A percentile compares a stretch with the other conserved stretches of the same genome.
Conservation (phyloP, 2,113 vertebrate species). For the Lepisosteus osseus region DNA sequence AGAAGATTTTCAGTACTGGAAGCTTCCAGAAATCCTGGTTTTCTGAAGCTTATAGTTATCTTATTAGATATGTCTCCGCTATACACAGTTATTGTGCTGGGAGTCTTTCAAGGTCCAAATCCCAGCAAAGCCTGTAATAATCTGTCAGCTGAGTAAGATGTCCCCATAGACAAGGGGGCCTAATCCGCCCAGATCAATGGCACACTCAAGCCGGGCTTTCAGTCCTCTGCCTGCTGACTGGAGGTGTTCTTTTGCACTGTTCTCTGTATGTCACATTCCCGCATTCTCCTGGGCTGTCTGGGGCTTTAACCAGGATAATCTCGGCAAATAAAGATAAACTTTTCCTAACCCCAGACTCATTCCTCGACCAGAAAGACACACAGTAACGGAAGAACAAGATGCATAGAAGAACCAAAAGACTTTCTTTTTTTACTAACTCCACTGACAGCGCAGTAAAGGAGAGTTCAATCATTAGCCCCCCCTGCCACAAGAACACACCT, state of each 20-base stretch:
- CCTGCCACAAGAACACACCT: too few relatives aligned
- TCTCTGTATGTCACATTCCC: conserved; percentile 31
- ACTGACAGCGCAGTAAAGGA: too few relatives aligned
- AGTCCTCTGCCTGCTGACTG: conserved; percentile 19
- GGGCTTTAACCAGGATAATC: conserved; percentile 61
- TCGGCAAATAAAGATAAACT: conserved; percentile 48
- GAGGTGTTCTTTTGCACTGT: not conserved
- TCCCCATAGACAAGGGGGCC: conserved; percentile 60
- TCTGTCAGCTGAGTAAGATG: conserved; percentile 67
- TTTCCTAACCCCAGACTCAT: conserved; percentile 7
- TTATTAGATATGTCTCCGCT: conserved; percentile 65
- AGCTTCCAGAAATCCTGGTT: conserved; percentile 49
- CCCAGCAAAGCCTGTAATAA: conserved; percentile 69
- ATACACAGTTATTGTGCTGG: conserved; percentile 65
- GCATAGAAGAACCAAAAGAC: too few relatives aligned
- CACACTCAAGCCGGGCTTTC: conserved; percentile 38
- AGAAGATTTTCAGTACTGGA: conserved; percentile 48
- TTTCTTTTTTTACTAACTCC: too few relatives aligned
- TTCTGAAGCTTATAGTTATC: conserved; percentile 60
- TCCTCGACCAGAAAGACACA: too few relatives aligned
- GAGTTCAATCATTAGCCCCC: too few relatives aligned
- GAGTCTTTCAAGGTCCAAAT: conserved; percentile 64
- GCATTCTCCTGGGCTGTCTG: conserved; percentile 33
- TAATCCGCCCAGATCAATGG: conserved; percentile 73
- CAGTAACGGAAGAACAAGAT: too few relatives aligned